These are phyloP conservation scores for Pteropus alecto DNA, from an alignment of 2,113 vertebrate genomes.

Conservation along the genomic window DNA sequence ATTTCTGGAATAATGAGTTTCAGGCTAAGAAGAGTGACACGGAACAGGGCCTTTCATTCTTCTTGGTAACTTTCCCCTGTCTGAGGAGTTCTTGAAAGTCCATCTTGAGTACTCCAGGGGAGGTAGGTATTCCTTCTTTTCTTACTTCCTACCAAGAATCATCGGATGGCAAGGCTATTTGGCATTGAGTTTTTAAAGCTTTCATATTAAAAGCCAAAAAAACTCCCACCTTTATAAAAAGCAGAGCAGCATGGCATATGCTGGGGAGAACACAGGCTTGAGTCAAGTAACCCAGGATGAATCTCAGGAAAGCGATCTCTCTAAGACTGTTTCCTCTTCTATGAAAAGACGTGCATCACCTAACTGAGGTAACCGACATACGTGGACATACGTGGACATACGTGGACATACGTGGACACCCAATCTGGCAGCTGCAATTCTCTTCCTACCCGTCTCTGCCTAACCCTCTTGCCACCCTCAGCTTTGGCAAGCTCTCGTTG, in stretches of 20 bases:
- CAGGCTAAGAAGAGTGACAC: not conserved
- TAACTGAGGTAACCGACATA: not conserved
- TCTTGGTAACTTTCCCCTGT: not conserved
- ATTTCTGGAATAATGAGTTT: not conserved
- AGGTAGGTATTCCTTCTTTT: not conserved
- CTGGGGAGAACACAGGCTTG: not conserved
- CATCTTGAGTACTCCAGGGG: not conserved
- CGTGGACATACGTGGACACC: not conserved
- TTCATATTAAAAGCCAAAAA: not conserved
- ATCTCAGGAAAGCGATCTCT: not conserved
- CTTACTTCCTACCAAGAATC: not conserved
- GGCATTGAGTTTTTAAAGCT: slow-evolving; percentile 3
- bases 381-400: not conserved
- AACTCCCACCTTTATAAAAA: not conserved
- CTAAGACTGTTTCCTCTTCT: not conserved
- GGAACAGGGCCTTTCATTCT: not conserved
- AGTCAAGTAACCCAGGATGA: not conserved
- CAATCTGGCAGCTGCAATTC: not conserved
- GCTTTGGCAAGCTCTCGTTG: not conserved
- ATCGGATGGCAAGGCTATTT: not conserved
- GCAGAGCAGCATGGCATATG: not conserved
- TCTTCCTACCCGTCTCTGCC: not conserved
- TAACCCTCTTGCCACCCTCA: not conserved
- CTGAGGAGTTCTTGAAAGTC: not conserved
- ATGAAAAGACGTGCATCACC: not conserved